Conservation (phyloP, 2,888 invertebrate species). For the Nezara viridula region DNA sequence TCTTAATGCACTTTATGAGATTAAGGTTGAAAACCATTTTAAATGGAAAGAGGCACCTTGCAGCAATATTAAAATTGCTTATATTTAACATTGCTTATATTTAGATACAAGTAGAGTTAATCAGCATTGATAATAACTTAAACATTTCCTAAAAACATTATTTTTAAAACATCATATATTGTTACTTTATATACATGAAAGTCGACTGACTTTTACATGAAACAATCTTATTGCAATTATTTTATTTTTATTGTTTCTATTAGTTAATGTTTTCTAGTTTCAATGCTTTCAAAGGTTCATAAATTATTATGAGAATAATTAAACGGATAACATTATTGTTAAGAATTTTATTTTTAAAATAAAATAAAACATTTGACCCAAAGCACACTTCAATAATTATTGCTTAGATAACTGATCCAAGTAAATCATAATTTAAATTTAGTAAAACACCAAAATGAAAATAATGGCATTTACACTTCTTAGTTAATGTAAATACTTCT, state of each 20-base stretch:
- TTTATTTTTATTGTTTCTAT: background rate
- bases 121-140: background rate
- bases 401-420: background rate
- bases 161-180: background rate
- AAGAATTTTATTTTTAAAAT: too few relatives aligned
- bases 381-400: too few relatives aligned
- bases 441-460: background rate
- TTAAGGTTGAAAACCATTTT: background rate
- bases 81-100: conserved; percentile 41
- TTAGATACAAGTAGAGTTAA: background rate
- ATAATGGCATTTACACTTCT: background rate
- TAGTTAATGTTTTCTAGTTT: background rate
- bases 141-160: background rate
- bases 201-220: background rate
- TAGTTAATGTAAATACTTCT: background rate
- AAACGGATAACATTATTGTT: background rate
- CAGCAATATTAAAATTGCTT: conserved; percentile 34
- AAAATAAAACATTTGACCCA: too few relatives aligned
- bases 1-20: conserved; percentile 34
- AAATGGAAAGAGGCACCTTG: conserved; percentile 27
- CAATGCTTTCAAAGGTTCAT: background rate
- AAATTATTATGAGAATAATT: background rate
- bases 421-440: background rate
- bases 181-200: background rate
- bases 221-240: background rate